These are phyloP conservation scores for Mythimna albipuncta DNA, from an alignment of 2,888 invertebrate genomes.

Conservation along the genomic window DNA sequence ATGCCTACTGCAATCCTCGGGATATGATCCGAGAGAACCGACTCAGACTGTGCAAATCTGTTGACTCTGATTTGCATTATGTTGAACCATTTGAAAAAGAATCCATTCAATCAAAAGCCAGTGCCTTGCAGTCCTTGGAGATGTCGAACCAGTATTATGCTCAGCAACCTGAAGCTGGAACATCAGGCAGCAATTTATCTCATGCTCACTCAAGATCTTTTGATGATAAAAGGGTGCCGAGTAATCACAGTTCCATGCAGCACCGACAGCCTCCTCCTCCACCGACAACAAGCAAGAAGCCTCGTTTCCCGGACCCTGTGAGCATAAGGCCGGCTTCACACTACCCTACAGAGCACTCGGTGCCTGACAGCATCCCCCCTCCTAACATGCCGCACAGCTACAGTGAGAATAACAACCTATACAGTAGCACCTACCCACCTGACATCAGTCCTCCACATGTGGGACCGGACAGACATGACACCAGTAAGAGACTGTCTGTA, in stretches of 20 bases:
- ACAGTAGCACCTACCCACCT: conserved; percentile 81
- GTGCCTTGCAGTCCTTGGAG: conserved; percentile 85
- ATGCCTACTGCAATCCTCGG: conserved; percentile 87
- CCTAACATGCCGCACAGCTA: conserved; percentile 80
- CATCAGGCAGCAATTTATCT: conserved; percentile 74
- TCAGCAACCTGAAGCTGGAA: conserved; percentile 76
- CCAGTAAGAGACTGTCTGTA: conserved; percentile 84
- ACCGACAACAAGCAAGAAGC: conserved; percentile 83
- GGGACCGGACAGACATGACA: conserved; percentile 72
- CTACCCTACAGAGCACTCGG: conserved; percentile 80
- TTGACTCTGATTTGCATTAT: conserved; percentile 87
- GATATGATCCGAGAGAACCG: conserved; percentile 84
- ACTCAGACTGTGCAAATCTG: conserved; percentile 85
- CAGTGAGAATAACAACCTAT: conserved; percentile 86
- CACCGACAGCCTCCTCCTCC: conserved; percentile 86
- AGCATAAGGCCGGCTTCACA: conserved; percentile 88
- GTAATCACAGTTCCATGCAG: conserved; percentile 71
- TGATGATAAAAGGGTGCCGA: conserved; percentile 74
- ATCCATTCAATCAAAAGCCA: conserved; percentile 86
- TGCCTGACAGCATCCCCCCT: conserved; percentile 68
- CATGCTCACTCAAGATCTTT: conserved; percentile 78
- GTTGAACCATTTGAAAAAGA: conserved; percentile 89
- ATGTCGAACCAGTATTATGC: conserved; percentile 83
- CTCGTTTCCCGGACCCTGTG: conserved; percentile 87
- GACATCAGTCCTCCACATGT: conserved; percentile 68